Base-by-base conservation (phyloP, 1,140 invertebrate genomes). In the Leguminivora glycinivorella region DNA sequence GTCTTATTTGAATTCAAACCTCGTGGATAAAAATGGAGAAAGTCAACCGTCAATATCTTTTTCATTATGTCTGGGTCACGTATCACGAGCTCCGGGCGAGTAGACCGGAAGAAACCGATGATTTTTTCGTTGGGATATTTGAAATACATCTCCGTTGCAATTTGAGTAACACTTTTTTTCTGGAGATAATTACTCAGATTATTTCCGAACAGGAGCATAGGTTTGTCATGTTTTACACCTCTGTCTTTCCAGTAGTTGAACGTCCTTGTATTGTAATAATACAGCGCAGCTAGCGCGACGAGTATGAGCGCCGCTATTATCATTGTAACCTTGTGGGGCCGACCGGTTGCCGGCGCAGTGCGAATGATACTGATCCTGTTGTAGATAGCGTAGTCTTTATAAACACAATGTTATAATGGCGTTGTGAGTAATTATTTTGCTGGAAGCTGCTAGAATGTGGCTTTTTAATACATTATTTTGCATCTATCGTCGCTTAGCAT, bases 171-270 rank as follows among this genome's bases (percentile, higher is more conserved):
- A 38, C 79, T 81, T 52, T 70, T 73, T 43, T 71, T 10, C 31
- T 56, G n/a, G 1, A 81, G 38, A 38, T 72, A 81, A 2, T 68
- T 47, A 0, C 29, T 19, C 9, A 40, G 12, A 38, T 75, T 74
- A n/a, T 52, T 79, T 3, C 75, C 77, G 25, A 81, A 68, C 5
- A 82, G 58, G 1, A 75, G 60, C 1, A 80, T 67, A 0, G 82
- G 82, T n/a, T 75, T 74, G 17, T 76, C 72, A 70, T 80, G 72
- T 70, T 78, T 80, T 2, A 84, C 70, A 12, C 76, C 76, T 29
- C 71, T 72, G 17, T 71, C 47, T 34, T 77, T 34, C 82, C 82
- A 84, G 63, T 84, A 84, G 14, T 67, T 70, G 60, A 76, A 78
- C 3, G 63, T 80, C 56, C 75, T 75, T 4, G 73, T 79, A 14